Percentiles rank a stretch among this genome's conserved stretches.
Evolutionary conservation across 2,797 vertebrate genomes (phyloP).

Genomic region (Notamacropus eugenii): DNA sequence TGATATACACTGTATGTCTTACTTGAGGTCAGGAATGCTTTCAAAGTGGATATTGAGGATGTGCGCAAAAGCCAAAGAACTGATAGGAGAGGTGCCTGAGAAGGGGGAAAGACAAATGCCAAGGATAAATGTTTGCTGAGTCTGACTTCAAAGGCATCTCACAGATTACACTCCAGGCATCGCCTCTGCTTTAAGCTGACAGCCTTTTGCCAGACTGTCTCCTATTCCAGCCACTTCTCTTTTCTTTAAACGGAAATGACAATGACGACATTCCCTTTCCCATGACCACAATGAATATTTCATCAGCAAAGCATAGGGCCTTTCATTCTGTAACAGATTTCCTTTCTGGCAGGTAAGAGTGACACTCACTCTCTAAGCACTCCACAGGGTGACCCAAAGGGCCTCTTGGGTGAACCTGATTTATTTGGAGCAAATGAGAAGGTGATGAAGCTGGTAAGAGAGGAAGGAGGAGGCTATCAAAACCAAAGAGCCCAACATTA

Average conservation of each 20-base stretch:
- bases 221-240: slow-evolving; percentile 29
- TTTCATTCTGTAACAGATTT: slow-evolving; percentile 19
- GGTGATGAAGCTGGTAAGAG: neutral
- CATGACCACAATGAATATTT: slow-evolving; percentile 71
- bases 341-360: neutral
- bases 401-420: neutral
- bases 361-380: neutral
- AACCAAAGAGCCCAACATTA: neutral
- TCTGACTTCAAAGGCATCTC: neutral
- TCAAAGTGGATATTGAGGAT: neutral
- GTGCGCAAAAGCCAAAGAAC: neutral
- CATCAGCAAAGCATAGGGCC: slow-evolving; percentile 44
- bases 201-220: neutral
- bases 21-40: neutral
- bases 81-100: neutral
- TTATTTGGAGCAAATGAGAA: neutral
- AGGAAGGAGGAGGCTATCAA: neutral
- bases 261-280: slow-evolving; percentile 51
- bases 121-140: neutral
- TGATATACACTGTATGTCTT: neutral
- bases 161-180: neutral
- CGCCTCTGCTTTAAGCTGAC: neutral
- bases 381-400: neutral
- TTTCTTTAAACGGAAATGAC: slow-evolving; percentile 69
- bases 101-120: neutral